Evolutionary conservation across 2,888 invertebrate species (phyloP), one percentile per base, ranked within the genome.

Genomic region (Branchellion lobata): DNA sequence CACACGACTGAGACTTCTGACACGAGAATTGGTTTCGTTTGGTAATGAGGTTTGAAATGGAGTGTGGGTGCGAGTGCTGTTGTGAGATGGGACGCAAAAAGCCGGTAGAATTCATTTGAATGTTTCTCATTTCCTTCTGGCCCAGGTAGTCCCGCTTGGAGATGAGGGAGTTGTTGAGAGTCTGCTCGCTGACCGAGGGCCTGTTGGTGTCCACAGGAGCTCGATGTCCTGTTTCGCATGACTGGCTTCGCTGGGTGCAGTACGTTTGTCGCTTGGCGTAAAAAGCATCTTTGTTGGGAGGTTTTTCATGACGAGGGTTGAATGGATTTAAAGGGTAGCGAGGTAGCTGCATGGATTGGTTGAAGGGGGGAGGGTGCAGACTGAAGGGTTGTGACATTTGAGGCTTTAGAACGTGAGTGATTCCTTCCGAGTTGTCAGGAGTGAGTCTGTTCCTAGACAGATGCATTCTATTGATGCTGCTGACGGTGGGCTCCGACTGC

Each of bases 401-500:
- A 8, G 47, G 47, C 18, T 8, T 14, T n/a, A n/a, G n/a, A n/a
- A n/a, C n/a, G 24, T 24, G 61, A 18, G 8, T n/a, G 5, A n/a
- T 18, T 8, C 3, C 3, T 3, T 3, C 3, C 3, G 61, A 57
- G 40, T 31, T 33, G 0, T 57, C 36, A 24, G 80, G 73, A 18
- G 72, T 71, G 21, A 72, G 53, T 29, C 71, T 29, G 36, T 72
- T 78, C 5, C 71, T 51, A 18, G 72, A 71, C n/a, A n/a, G n/a
- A n/a, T n/a, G n/a, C 34, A n/a, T 69, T 2, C 31, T n/a, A 14
- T 71, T 33, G 1, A 31, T 21, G 47, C 75, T 61, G 34, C 78
- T 68, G n/a, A 81, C 81, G 36, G 78, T 79, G 34, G 81, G 81
- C 74, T 81, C 81, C 18, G 80, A 80, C 69, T 81, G 80, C 36